These are phyloP conservation scores for Drosophila sp. DNA, from an alignment of 1,140 invertebrate genomes.

Conservation along the genomic window DNA sequence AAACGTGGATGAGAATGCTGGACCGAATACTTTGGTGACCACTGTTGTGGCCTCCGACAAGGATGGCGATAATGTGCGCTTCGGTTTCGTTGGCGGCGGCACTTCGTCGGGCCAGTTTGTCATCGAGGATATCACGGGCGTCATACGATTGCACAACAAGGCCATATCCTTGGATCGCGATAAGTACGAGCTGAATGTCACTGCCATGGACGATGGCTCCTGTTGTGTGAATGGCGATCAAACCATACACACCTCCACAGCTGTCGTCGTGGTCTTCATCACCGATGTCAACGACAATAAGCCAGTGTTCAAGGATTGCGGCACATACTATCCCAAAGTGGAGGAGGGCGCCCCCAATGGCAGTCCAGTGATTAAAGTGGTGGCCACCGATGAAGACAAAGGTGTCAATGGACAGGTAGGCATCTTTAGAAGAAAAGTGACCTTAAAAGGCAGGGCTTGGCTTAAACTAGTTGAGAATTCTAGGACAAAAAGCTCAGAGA, in stretches of 20 bases:
- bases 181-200: conserved; percentile 97
- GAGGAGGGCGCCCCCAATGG: conserved; percentile 96
- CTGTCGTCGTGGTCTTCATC: conserved; percentile 98
- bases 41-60: conserved; percentile 97
- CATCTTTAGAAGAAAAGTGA: neutral
- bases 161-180: conserved; percentile 92
- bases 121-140: conserved; percentile 97
- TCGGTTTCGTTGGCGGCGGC: conserved; percentile 95
- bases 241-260: conserved; percentile 95
- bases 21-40: conserved; percentile 95
- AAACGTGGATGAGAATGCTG: conserved; percentile 97
- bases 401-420: conserved; percentile 94
- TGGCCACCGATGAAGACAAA: conserved; percentile 97
- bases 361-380: conserved; percentile 95
- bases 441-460: neutral
- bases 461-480: neutral
- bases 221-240: conserved; percentile 94
- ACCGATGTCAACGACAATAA: conserved; percentile 98
- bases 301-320: conserved; percentile 96
- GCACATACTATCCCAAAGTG: conserved; percentile 95
- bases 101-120: conserved; percentile 96
- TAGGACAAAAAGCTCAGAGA: neutral
- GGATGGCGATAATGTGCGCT: conserved; percentile 96
- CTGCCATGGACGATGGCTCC: conserved; percentile 95
- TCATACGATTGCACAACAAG: conserved; percentile 94